These are phyloP conservation scores for Parnassius mnemosyne DNA, from an alignment of 2,888 invertebrate genomes.

Conservation along the genomic window DNA sequence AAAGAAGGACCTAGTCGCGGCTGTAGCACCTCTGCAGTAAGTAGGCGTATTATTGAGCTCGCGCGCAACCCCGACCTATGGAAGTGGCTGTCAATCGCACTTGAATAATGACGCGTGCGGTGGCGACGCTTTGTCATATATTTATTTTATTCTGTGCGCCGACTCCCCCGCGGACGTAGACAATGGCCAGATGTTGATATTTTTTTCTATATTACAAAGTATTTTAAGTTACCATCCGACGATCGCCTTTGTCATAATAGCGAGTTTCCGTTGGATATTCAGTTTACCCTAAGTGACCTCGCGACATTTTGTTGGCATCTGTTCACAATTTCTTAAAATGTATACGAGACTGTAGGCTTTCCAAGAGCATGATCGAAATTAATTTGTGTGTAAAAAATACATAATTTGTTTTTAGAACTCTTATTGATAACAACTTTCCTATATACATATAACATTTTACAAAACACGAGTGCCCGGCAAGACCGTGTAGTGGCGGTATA, in stretches of 20 bases:
- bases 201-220: constrained; percentile 73
- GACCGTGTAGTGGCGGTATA: no score
- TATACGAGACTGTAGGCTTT: no score
- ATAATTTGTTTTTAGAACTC: no score
- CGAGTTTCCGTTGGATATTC: constrained; percentile 57
- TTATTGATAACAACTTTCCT: no score
- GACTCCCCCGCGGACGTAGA: constrained; percentile 68
- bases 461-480: no score
- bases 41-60: constrained; percentile 77
- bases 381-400: no score
- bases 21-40: constrained; percentile 58
- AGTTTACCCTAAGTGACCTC: constrained; percentile 27
- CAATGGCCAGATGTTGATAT: constrained; percentile 79
- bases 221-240: constrained; percentile 62
- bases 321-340: constrained; percentile 5
- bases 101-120: constrained; percentile 79
- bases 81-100: constrained; percentile 78
- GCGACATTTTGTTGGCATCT: constrained; percentile 33
- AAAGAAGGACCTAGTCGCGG: constrained; percentile 20
- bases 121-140: constrained; percentile 73
- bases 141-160: constrained; percentile 58
- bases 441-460: no score
- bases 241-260: constrained; percentile 50
- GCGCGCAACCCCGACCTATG: constrained; percentile 46
- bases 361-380: no score